These are phyloP conservation scores for Ascidia mentula DNA, from an alignment of 23 tunicate species.

Conservation along the genomic window DNA sequence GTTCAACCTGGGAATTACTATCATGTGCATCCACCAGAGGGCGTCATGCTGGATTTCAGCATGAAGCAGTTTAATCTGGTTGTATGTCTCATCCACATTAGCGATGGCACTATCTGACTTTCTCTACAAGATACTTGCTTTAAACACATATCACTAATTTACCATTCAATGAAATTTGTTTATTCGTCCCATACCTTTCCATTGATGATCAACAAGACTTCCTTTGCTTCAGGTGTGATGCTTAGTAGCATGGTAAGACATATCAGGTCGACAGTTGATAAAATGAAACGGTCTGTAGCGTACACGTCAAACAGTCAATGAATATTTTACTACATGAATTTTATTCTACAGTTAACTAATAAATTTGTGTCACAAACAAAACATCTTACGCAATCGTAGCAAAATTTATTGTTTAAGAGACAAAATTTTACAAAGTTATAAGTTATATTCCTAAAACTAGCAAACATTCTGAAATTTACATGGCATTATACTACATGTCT, in stretches of 20 bases:
- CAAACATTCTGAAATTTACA: too few species aligned
- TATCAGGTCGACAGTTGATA: constrained; percentile 59
- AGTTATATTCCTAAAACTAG: too few species aligned
- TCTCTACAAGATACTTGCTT: constrained; percentile 19
- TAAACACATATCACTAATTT: background rate
- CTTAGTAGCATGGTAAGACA: constrained; percentile 72
- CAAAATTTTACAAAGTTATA: too few species aligned
- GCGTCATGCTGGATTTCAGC: constrained; percentile 80
- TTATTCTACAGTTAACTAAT: too few species aligned
- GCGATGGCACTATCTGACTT: constrained; percentile 25
- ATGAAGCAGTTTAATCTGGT: constrained; percentile 17
- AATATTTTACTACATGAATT: too few species aligned
- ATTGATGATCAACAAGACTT: constrained; percentile 40
- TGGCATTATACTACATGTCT: too few species aligned
- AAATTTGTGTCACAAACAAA: too few species aligned
- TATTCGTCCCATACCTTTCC: constrained; percentile 56
- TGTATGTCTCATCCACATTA: constrained; percentile 27
- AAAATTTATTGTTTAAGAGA: too few species aligned
- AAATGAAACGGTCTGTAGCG: constrained; percentile 61
- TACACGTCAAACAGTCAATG: background rate
- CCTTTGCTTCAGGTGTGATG: constrained; percentile 67
- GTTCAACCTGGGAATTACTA: constrained; percentile 52
- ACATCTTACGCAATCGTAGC: too few species aligned
- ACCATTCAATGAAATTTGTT: background rate
- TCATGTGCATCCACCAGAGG: constrained; percentile 76